A percentile compares a stretch with the other conserved stretches of the same genome.
These are phyloP conservation scores for Pitta sordida DNA, from an alignment of 2,113 vertebrate species.

Conservation along the genomic window DNA sequence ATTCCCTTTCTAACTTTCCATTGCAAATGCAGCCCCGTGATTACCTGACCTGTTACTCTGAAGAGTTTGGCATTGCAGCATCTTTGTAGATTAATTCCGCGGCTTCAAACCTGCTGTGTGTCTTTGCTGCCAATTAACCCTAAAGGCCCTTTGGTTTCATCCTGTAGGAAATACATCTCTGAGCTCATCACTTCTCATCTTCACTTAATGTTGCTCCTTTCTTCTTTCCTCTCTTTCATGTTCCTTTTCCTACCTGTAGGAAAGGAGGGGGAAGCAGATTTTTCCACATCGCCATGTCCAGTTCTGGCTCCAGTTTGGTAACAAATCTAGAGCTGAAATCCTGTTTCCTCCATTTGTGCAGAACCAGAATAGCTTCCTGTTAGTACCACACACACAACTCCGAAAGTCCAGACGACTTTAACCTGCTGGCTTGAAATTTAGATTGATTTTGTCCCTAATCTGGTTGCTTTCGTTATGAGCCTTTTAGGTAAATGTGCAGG, in stretches of 20 bases:
- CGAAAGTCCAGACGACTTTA: not conserved
- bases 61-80: not conserved
- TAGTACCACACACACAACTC: not conserved
- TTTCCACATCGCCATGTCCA: not conserved
- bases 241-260: not conserved
- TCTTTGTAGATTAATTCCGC: not conserved
- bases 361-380: not conserved
- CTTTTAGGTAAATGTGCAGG: slow-evolving; percentile 1
- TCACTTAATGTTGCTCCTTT: not conserved
- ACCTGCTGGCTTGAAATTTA: not conserved
- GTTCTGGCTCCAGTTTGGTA: not conserved
- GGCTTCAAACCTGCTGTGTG: not conserved
- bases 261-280: not conserved
- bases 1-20: not conserved
- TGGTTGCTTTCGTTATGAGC: not conserved
- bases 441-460: not conserved
- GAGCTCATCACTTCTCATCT: not conserved
- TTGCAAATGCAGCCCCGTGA: not conserved
- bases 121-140: not conserved
- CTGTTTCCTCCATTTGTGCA: not conserved
- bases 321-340: not conserved
- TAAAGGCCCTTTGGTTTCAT: not conserved
- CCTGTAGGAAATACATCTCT: not conserved
- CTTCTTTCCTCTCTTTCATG: not conserved
- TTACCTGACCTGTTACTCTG: not conserved